Evolutionary conservation across 2,888 invertebrate species (phyloP).

Genomic region (Mactromeris polynyma): DNA sequence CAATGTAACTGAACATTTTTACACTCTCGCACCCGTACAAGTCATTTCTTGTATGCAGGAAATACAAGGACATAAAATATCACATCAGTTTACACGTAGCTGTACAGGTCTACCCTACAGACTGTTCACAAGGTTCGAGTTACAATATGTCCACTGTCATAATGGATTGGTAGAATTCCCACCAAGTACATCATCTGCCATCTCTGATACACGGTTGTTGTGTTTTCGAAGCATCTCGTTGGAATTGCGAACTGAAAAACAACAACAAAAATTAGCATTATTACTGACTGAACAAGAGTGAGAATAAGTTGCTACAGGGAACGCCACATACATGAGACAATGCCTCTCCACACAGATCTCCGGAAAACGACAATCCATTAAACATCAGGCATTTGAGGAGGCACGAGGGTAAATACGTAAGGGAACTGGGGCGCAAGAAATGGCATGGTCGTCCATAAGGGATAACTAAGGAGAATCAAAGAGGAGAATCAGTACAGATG

Average conservation of each 20-base stretch:
- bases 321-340: too few relatives aligned
- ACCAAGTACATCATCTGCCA: neutral
- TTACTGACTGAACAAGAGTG: too few relatives aligned
- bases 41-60: neutral
- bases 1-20: neutral
- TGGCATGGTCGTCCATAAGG: too few relatives aligned
- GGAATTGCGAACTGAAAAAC: conserved; percentile 70
- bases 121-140: neutral
- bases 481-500: too few relatives aligned
- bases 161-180: neutral
- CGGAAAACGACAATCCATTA: too few relatives aligned
- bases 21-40: neutral
- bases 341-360: too few relatives aligned
- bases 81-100: neutral
- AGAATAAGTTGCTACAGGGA: too few relatives aligned
- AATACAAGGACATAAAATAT: neutral
- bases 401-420: too few relatives aligned
- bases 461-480: too few relatives aligned
- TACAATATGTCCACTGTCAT: conserved; percentile 8
- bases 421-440: too few relatives aligned
- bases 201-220: conserved; percentile 58
- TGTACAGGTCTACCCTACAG: neutral
- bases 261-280: conserved; percentile 7
- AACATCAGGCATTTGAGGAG: too few relatives aligned
- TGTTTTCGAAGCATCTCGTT: conserved; percentile 68